A percentile compares a stretch with the other conserved stretches of the same genome.
Evolutionary conservation across 2,888 invertebrate genomes (phyloP).

Genomic region (Mesochorus sp.): DNA sequence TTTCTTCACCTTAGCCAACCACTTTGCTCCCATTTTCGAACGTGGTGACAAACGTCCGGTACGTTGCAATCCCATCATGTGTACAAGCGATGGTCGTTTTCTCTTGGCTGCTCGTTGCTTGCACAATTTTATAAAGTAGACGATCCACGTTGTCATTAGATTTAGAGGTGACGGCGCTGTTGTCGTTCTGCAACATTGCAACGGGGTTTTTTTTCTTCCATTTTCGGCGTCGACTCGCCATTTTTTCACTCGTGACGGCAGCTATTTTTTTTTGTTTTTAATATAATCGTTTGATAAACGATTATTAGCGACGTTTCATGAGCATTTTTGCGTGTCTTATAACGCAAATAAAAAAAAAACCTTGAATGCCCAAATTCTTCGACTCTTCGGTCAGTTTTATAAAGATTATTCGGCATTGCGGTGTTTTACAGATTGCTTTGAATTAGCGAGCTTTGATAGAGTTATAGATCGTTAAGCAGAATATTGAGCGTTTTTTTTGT

Average conservation of each 20-base stretch:
- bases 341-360: neutral
- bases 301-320: slow-evolving; percentile 22
- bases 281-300: slow-evolving; percentile 5
- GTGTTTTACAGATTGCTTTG: neutral
- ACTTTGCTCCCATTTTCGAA: slow-evolving; percentile 83
- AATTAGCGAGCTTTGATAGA: slow-evolving; percentile 10
- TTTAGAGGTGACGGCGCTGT: slow-evolving; percentile 90
- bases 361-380: slow-evolving; percentile 27
- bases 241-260: neutral
- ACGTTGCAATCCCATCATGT: slow-evolving; percentile 83
- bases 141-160: slow-evolving; percentile 86
- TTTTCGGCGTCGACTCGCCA: neutral
- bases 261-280: too few relatives aligned
- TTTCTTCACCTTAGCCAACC: slow-evolving; percentile 83
- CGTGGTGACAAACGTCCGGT: slow-evolving; percentile 82
- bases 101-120: slow-evolving; percentile 82
- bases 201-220: slow-evolving; percentile 15
- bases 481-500: neutral
- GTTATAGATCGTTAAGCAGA: slow-evolving; percentile 17
- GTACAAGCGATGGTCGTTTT: slow-evolving; percentile 83
- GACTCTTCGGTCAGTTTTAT: neutral
- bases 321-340: neutral
- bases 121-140: slow-evolving; percentile 83
- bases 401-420: neutral
- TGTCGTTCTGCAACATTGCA: slow-evolving; percentile 83